These are phyloP conservation scores for Ranitomeya imitator DNA, from an alignment of 2,113 vertebrate species.

Conservation along the genomic window DNA sequence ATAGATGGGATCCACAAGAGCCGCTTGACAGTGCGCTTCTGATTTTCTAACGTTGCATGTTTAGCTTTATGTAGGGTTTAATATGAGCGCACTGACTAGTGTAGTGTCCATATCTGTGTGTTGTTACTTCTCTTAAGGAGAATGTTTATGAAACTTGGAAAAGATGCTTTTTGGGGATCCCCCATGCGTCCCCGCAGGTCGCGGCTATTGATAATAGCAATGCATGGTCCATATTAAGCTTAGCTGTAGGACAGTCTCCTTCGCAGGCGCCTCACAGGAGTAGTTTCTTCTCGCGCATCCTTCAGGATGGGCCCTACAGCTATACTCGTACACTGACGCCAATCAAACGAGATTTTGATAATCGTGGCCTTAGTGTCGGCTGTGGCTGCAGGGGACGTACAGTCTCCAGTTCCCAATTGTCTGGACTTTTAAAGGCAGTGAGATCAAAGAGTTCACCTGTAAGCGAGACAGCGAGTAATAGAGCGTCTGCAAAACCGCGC, in stretches of 20 bases:
- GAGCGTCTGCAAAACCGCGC: background rate
- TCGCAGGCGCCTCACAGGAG: background rate
- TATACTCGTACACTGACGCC: background rate
- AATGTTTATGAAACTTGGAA: no score
- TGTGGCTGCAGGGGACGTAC: background rate
- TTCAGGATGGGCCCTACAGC: background rate
- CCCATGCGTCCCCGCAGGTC: background rate
- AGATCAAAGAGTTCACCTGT: slow-evolving; percentile 9
- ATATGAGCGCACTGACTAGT: no score
- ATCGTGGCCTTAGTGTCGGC: background rate
- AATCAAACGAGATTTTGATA: background rate
- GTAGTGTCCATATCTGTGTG: no score
- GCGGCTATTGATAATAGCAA: background rate
- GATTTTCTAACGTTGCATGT: no score
- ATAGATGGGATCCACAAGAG: no score
- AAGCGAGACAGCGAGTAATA: background rate
- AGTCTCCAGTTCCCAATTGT: background rate
- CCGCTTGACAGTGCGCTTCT: no score
- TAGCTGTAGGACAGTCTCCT: no score
- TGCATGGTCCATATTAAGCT: no score
- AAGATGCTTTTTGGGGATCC: background rate
- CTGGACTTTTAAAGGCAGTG: background rate
- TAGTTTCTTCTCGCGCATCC: background rate
- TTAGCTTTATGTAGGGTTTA: no score
- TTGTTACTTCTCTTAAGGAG: no score